These are phyloP conservation scores for Eupsittula cactorum DNA, from an alignment of 2,113 vertebrate species.

Conservation along the genomic window DNA sequence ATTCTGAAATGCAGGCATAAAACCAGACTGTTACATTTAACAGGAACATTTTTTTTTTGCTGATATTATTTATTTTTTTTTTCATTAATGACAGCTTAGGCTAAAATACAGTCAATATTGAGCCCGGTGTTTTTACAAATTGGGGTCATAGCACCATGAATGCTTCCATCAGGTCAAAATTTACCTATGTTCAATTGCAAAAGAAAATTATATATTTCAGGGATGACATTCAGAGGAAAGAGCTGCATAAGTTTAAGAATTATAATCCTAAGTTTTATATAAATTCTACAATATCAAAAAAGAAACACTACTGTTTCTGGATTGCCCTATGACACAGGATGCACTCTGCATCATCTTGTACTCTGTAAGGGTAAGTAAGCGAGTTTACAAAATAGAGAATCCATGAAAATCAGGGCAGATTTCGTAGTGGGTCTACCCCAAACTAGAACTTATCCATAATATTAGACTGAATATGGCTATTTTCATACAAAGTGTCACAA, in stretches of 20 bases:
- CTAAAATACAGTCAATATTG: not conserved
- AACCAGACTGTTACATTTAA: not conserved
- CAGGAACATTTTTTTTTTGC: not conserved
- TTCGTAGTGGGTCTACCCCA: not conserved
- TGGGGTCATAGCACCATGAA: not conserved
- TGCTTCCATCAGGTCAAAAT: not conserved
- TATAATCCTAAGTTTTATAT: not conserved
- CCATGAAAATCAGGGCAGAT: not conserved
- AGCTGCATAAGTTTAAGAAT: not conserved
- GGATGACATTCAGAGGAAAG: not conserved
- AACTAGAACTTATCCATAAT: not conserved
- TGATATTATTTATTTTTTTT: not conserved
- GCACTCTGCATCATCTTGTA: not conserved
- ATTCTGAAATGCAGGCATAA: conserved; percentile 77
- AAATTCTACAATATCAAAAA: not conserved
- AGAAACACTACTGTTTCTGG: not conserved
- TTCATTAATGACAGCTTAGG: not conserved
- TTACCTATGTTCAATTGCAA: not conserved
- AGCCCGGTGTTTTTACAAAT: not conserved
- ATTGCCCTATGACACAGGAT: not conserved
- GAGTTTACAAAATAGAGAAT: not conserved
- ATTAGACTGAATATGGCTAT: not conserved
- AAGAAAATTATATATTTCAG: not conserved
- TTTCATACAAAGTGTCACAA: not conserved
- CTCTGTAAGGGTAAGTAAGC: not conserved